These are phyloP conservation scores for Drosophila persimilis DNA, from an alignment of 1,140 invertebrate genomes.

Conservation along the genomic window DNA sequence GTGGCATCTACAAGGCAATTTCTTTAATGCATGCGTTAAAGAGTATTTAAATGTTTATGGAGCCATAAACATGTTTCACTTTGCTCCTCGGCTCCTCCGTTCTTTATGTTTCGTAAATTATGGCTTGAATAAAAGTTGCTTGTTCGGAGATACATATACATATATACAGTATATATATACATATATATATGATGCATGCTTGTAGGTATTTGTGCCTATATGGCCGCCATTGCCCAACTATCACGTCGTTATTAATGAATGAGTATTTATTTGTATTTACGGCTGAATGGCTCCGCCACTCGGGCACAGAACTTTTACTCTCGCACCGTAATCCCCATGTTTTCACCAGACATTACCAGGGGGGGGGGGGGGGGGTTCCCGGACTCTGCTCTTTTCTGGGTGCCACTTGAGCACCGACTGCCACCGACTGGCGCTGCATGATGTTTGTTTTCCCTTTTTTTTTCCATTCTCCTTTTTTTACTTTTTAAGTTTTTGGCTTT, in stretches of 20 bases:
- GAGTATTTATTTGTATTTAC: slow-evolving; percentile 81
- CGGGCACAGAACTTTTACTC: slow-evolving; percentile 19
- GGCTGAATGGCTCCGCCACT: slow-evolving; percentile 54
- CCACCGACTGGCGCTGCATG: slow-evolving; percentile 1
- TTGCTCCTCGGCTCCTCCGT: neutral
- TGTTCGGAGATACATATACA: slow-evolving; percentile 17
- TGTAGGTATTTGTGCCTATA: slow-evolving; percentile 18
- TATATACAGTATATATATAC: slow-evolving; percentile 1
- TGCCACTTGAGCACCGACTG: slow-evolving; percentile 20
- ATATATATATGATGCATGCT: slow-evolving; percentile 23
- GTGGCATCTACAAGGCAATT: neutral
- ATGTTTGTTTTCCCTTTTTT: slow-evolving; percentile 20
- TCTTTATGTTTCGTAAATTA: slow-evolving; percentile 57
- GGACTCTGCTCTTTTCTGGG: slow-evolving; percentile 1
- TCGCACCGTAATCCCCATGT: slow-evolving; percentile 9
- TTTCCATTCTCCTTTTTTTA: slow-evolving; percentile 4
- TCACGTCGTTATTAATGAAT: slow-evolving; percentile 80
- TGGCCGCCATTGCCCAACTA: slow-evolving; percentile 55
- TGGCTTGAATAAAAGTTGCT: slow-evolving; percentile 68
- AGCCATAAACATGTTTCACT: slow-evolving; percentile 17
- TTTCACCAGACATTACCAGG: slow-evolving; percentile 15
- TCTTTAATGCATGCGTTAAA: slow-evolving; percentile 9
- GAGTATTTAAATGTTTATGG: slow-evolving; percentile 38
- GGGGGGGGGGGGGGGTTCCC: too few species aligned
- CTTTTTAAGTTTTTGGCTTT: slow-evolving; percentile 56